Conservation (phyloP, 2,113 vertebrate species). For the Gasterosteus aculeatus region DNA sequence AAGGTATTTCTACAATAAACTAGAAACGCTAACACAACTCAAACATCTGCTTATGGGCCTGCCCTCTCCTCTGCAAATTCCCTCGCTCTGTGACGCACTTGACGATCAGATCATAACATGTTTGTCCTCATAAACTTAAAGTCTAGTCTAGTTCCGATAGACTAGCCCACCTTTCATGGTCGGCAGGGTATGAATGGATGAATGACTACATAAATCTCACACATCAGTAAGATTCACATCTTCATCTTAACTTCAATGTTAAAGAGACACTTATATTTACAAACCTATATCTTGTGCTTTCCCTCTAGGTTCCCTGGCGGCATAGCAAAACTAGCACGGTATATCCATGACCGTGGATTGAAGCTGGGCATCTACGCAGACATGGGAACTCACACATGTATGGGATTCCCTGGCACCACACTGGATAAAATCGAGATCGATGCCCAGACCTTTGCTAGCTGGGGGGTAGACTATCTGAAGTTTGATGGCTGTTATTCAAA, state of each 20-base stretch:
- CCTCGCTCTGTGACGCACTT: too few species aligned
- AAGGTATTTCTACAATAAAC: too few species aligned
- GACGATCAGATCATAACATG: too few species aligned
- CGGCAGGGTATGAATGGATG: too few species aligned
- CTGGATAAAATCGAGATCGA: constrained; percentile 83
- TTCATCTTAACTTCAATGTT: background rate
- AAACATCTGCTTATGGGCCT: too few species aligned
- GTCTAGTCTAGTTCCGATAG: too few species aligned
- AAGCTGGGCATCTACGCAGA: constrained; percentile 90
- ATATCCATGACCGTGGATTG: constrained; percentile 85
- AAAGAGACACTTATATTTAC: background rate
- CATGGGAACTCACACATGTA: constrained; percentile 86
- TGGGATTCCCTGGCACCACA: constrained; percentile 86
- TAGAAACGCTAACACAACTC: too few species aligned
- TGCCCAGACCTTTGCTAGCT: constrained; percentile 86
- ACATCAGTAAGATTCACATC: too few species aligned
- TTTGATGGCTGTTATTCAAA: constrained; percentile 88
- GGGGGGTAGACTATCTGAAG: constrained; percentile 92
- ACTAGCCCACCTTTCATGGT: too few species aligned
- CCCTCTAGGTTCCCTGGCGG: constrained; percentile 83
- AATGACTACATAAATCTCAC: too few species aligned
- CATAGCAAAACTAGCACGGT: constrained; percentile 85
- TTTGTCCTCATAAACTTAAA: too few species aligned
- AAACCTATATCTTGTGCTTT: background rate
- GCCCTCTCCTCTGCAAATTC: too few species aligned